phyloP scores from a whole-genome alignment of 2,888 invertebrate genomes.

The Norana najaformis region DNA sequence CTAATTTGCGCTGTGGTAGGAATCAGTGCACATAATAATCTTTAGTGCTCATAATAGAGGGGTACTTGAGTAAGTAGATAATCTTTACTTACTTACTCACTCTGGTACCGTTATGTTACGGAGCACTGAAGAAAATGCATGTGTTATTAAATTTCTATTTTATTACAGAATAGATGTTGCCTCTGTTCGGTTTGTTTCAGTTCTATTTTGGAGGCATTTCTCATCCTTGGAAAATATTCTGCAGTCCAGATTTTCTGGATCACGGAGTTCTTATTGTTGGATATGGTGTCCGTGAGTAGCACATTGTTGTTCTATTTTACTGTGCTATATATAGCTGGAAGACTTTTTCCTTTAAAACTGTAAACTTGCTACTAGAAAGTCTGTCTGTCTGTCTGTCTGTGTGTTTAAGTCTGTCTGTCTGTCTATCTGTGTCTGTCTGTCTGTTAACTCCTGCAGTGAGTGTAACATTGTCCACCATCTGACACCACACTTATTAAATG shows the following conservation, averaged over 20 bases:
- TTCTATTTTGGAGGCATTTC: slow-evolving; percentile 93
- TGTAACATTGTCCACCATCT: too few relatives aligned
- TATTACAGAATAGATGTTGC: too few relatives aligned
- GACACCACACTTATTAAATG: too few relatives aligned
- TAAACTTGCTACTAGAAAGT: not conserved
- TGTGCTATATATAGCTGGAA: slow-evolving; percentile 62
- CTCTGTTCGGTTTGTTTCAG: slow-evolving; percentile 65
- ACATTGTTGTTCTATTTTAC: slow-evolving; percentile 73
- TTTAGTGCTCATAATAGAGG: not conserved
- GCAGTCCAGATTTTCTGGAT: slow-evolving; percentile 77
- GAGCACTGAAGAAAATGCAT: not conserved
- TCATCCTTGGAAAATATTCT: slow-evolving; percentile 84
- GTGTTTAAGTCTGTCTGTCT: too few relatives aligned
- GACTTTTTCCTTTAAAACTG: not conserved
- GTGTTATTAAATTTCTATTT: not conserved
- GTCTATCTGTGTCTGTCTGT: too few relatives aligned
- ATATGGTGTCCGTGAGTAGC: slow-evolving; percentile 71
- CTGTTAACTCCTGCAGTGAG: too few relatives aligned
- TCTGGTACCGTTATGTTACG: not conserved
- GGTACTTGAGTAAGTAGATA: not conserved
- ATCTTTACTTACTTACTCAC: not conserved
- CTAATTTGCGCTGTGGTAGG: not conserved
- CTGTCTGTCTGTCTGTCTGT: too few relatives aligned
- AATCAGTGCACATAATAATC: not conserved
- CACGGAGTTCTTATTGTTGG: slow-evolving; percentile 96